Base-by-base conservation (phyloP, 37 sponge, comb jelly and placozoan species). In the Agelas oroides region DNA sequence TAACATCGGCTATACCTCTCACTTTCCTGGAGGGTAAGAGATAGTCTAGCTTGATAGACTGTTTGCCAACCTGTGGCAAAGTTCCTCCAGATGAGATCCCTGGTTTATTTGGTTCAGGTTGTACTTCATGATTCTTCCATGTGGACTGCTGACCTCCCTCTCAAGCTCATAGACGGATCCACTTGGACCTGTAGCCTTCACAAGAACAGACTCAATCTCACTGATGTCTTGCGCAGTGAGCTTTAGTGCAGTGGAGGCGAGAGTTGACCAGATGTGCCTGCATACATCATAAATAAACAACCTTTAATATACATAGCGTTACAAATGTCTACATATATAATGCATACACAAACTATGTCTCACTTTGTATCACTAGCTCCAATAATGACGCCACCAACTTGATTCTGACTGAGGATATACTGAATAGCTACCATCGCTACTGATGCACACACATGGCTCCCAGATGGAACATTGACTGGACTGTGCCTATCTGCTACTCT, bases 351-450 rank as follows among this genome's bases (percentile, higher is more conserved):
- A 31, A 64, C 32, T 71, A n/a, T n/a, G 30, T 36, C 63, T 82
- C 25, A 89, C 90, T 37, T 78, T 24, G 33, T 37, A 36, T 78
- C 32, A 20, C 60, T 65, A 37, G 79, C 61, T 57, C 85, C 85
- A 37, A 84, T 72, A 25, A 90, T 90, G 59, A 90, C 86, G 0
- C 80, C 85, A 18, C 70, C 46, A 25, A 90, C 85, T 60, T 37
- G 62, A 27, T 73, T 11, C 59, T 59, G 79, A 21, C 27, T 33
- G 39, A 79, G 41, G 1, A 90, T 31, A 46, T 90, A 90, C 33
- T 71, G 64, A 21, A 90, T 80, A 52, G 90, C 86, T 18, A 90
- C 90, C 86, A 85, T 90, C 28, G 90, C 90, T 40, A 90, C 80
- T 37, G 85, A 65, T 17, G 84, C 90, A 30, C 37, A 20, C 18